Conservation (phyloP, 2,797 vertebrate species). For the Allenopithecus nigroviridis region DNA sequence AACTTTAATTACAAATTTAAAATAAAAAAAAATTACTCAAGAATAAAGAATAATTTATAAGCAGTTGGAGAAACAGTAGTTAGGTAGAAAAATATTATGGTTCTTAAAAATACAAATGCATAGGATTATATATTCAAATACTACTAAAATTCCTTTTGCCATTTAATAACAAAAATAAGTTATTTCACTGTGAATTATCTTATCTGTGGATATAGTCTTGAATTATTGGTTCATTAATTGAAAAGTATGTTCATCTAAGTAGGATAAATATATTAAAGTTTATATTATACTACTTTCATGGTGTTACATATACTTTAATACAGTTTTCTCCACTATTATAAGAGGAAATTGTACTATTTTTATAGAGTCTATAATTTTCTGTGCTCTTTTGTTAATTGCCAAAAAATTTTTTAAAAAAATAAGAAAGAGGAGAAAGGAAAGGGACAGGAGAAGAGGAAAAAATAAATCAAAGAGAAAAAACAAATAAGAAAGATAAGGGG, state of each 20-base stretch:
- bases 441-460: background rate
- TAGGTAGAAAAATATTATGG: background rate
- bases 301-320: background rate
- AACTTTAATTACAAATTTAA: slow-evolving; percentile 20
- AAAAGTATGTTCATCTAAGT: slow-evolving; percentile 59
- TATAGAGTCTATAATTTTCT: background rate
- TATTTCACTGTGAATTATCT: slow-evolving; percentile 48
- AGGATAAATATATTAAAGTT: slow-evolving; percentile 57
- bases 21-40: background rate
- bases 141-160: slow-evolving; percentile 54
- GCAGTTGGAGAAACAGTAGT: background rate
- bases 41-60: background rate
- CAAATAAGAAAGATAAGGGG: background rate
- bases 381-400: background rate
- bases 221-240: slow-evolving; percentile 57
- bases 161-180: slow-evolving; percentile 41
- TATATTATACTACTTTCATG: background rate
- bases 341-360: background rate
- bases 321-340: background rate
- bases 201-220: slow-evolving; percentile 35
- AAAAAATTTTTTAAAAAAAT: background rate
- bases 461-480: background rate
- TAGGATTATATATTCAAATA: slow-evolving; percentile 18
- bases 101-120: slow-evolving; percentile 30
- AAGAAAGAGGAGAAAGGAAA: background rate